These are phyloP conservation scores for Fulmarus glacialis DNA, from an alignment of 2,113 vertebrate genomes.

Conservation along the genomic window DNA sequence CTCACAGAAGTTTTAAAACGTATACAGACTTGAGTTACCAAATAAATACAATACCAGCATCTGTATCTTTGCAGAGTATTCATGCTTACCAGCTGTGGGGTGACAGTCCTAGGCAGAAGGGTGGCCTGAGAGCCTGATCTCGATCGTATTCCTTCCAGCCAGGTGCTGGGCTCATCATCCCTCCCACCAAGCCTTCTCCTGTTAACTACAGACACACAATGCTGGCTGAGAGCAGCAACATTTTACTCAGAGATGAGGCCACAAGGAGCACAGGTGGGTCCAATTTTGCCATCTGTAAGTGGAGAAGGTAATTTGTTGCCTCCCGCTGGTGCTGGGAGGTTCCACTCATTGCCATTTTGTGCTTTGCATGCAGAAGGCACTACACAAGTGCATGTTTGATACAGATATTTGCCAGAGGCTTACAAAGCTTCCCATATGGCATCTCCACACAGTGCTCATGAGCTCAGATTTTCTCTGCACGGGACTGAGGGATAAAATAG, in stretches of 20 bases:
- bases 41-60: background rate
- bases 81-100: background rate
- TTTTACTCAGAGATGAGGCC: background rate
- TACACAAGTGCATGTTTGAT: background rate
- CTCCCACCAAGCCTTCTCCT: background rate
- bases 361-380: constrained; percentile 14
- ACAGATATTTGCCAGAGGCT: constrained; percentile 57
- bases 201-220: background rate
- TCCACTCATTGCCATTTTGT: background rate
- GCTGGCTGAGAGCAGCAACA: background rate
- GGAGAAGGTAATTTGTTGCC: constrained; percentile 1
- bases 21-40: background rate
- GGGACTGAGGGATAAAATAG: background rate
- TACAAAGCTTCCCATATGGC: constrained; percentile 55
- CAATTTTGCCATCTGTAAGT: constrained; percentile 38
- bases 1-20: background rate
- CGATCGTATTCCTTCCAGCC: background rate
- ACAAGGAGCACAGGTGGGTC: background rate
- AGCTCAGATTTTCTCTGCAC: background rate
- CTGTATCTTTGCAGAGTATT: background rate
- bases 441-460: background rate
- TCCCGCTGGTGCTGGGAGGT: background rate
- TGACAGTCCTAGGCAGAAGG: background rate
- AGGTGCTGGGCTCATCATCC: background rate
- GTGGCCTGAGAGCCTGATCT: background rate